These are phyloP conservation scores for Gopherus evgoodei DNA, from an alignment of 2,113 vertebrate genomes.

Conservation along the genomic window DNA sequence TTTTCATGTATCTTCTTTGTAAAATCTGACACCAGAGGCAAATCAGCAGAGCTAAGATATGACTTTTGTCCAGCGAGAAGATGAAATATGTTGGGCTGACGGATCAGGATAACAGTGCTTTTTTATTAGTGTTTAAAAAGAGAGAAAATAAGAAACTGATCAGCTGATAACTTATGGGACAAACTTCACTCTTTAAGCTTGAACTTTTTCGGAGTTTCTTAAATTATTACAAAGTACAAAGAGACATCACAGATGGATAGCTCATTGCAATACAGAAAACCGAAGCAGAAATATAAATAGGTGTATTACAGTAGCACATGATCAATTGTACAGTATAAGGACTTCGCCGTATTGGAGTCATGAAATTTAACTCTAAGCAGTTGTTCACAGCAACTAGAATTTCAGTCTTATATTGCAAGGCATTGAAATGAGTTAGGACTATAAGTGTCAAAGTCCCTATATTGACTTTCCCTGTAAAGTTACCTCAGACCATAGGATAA, in stretches of 20 bases:
- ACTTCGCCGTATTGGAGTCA: not conserved
- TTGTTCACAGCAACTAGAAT: not conserved
- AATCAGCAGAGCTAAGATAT: not conserved
- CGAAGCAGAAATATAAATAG: not conserved
- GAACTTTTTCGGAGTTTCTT: not conserved
- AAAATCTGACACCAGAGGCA: conserved; percentile 7
- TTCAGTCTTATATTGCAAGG: not conserved
- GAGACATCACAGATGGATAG: not conserved
- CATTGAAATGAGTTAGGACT: not conserved
- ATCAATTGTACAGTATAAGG: not conserved
- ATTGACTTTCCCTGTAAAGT: no score
- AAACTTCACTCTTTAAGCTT: not conserved
- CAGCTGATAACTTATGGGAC: not conserved
- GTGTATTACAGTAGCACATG: not conserved
- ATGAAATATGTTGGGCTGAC: not conserved
- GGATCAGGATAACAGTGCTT: not conserved
- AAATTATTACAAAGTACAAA: not conserved
- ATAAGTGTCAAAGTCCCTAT: not conserved
- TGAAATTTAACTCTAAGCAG: not conserved
- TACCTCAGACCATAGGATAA: not conserved
- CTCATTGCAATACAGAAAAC: not conserved
- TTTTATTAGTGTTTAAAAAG: not conserved
- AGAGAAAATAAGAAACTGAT: not conserved
- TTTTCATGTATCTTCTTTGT: not conserved
- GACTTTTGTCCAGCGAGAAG: not conserved